Base-by-base conservation (phyloP, 2,888 invertebrate species). In the Cephus nigrinus region DNA sequence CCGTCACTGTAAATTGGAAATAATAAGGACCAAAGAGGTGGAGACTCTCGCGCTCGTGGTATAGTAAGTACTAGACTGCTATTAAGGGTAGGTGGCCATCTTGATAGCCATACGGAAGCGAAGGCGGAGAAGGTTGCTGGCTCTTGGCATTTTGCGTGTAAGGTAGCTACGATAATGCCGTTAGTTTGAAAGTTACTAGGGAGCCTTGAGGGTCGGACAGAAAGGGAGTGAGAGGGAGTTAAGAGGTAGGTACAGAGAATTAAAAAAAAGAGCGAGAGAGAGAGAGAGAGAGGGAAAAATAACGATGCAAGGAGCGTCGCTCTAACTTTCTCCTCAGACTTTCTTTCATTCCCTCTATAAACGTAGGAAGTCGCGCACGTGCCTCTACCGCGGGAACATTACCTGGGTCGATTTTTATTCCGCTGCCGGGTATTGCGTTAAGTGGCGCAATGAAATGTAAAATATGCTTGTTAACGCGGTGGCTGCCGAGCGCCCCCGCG, bases 361-460 rank as follows among this genome's bases (percentile, higher is more conserved):
- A 55, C 55, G 9, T 55, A 55, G 9, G 55, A 23, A 55, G 55
- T 55, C 55, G 55, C 55, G 55, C 55, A 55, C 55, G 55, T 55
- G 55, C 55, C 23, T 23, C 55, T 55, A 9, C 55, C 55, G 55
- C 55, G 55, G 23, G 55, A 55, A 23, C 55, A 55, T 55, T 55
- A 55, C 55, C 55, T 32, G 71, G 74, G 82, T 81, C 82, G 83
- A 88, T 87, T 86, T 86, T 86, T 87, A 86, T 87, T 84, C 84
- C 81, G 84, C 79, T 80, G 81, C 80, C 75, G 81, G 82, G 81
- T 86, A 88, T 85, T 84, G 86, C 85, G 86, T 86, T 88, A 90
- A 90, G 89, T 89, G 87, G 87, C 84, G 86, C 88, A 86, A 89
- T 90, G 88, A 89, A 90, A 90, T 87, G 89, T 90, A 88, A 90